Evolutionary conservation across 37 sponge, comb jelly and placozoan genomes (phyloP).

Genomic region (Chondrosia reniformis): DNA sequence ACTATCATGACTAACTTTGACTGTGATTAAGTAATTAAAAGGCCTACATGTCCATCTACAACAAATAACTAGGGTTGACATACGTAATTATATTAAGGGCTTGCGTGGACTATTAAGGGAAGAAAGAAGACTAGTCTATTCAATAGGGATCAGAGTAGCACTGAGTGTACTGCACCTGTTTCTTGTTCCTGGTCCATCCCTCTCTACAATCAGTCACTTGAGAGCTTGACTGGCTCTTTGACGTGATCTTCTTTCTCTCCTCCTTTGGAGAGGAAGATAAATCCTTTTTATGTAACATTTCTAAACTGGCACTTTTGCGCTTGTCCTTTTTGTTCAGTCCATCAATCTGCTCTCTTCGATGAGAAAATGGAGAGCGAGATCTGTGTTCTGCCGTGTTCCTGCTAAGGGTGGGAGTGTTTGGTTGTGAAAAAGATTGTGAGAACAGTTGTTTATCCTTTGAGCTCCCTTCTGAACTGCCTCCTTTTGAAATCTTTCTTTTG

Average conservation of each 20-base stretch:
- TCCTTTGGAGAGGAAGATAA: no score
- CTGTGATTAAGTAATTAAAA: no score
- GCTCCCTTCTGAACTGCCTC: no score
- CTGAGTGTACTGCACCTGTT: no score
- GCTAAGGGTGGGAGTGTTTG: background rate
- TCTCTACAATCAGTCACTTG: background rate
- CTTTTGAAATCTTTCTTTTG: background rate
- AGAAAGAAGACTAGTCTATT: no score
- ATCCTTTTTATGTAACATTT: background rate
- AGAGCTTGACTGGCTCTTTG: background rate
- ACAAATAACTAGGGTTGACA: no score
- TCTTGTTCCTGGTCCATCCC: background rate
- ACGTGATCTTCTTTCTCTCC: background rate
- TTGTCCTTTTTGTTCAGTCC: background rate
- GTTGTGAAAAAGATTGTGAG: background rate
- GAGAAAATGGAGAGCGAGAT: slow-evolving; percentile 6
- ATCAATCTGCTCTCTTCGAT: background rate
- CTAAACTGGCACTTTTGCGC: slow-evolving; percentile 8
- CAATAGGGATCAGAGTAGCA: no score
- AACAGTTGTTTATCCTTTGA: background rate
- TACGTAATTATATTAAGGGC: no score
- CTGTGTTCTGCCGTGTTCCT: background rate
- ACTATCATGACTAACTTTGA: no score
- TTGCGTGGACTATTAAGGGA: no score
- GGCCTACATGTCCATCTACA: no score